Base-by-base conservation (phyloP, 1,140 invertebrate species). In the Centruroides sculpturatus region DNA sequence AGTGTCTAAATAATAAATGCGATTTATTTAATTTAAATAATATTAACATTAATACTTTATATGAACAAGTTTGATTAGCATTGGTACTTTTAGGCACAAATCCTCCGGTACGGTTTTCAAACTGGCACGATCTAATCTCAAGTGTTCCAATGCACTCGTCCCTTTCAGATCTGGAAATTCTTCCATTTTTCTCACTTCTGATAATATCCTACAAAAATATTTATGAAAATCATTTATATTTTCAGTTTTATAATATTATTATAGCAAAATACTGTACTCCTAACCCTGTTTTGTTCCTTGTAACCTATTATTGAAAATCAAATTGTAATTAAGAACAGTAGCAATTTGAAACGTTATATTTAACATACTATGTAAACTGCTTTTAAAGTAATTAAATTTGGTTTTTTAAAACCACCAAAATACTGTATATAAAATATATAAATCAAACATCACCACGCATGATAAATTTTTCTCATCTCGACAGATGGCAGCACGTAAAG, bases 101-200 rank as follows among this genome's bases (percentile, higher is more conserved):
- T 84, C 79, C 11, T 71, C 60, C 8, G 91, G 88, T 59, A 93
- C 81, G 4, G 73, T 67, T 11, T 74, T 72, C 23, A 95, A 78
- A 50, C 82, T 82, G 0, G 88, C 85, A 60, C 90, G 82, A 77
- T 94, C 91, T 55, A 90, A 74, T 64, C 83, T 80, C 55, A 95
- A 77, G 54, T 85, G 80, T 71, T 91, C 87, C 69, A 95, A 76
- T 0, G 85, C 81, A 59, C 70, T 71, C 1, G 85, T 86, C 35
- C 86, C 88, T 67, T 85, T 86, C 53, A 95, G 76, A 71, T 84
- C 81, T 2, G 91, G 91, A 75, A 95, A 89, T 54, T 80, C 78
- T 55, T 79, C 80, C 68, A 93, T 76, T 59, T 84, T 82, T 59
- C 82, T 79, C n/a, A 85, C 81, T 73, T 93, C 89, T 10, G 90